phyloP scores from a whole-genome alignment of 2,888 invertebrate species.

The Parthenolecanium corni region DNA sequence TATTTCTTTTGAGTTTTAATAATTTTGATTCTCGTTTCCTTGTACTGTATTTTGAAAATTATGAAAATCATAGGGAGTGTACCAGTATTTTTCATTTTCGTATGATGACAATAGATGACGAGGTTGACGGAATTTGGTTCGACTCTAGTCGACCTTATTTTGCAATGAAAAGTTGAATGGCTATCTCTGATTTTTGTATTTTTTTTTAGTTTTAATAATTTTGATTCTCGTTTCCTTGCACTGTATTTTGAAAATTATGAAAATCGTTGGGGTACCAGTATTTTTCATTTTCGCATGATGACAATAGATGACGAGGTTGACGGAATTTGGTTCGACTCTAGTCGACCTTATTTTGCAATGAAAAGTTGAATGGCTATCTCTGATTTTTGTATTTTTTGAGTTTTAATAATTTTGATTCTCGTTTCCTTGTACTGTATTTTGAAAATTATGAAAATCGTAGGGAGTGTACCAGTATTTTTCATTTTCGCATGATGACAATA shows the following conservation, averaged over 20 bases:
- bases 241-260: not conserved
- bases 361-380: slow-evolving; percentile 9
- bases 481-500: slow-evolving; percentile 15
- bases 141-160: not conserved
- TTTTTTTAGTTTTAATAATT: not conserved
- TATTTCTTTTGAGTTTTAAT: not conserved
- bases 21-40: not conserved
- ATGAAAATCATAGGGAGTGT: not conserved
- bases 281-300: not conserved
- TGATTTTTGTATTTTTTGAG: not conserved
- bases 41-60: not conserved
- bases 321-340: not conserved
- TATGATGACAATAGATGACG: slow-evolving; percentile 14
- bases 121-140: slow-evolving; percentile 7
- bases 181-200: not conserved
- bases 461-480: no score
- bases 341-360: not conserved
- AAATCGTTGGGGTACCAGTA: not conserved
- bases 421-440: not conserved
- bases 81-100: not conserved
- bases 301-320: slow-evolving; percentile 24
- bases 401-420: not conserved
- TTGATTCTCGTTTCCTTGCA: not conserved
- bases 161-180: slow-evolving; percentile 11
- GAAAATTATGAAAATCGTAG: no score